Conservation (phyloP, 2,113 vertebrate species). For the Muscicapa adusta region DNA sequence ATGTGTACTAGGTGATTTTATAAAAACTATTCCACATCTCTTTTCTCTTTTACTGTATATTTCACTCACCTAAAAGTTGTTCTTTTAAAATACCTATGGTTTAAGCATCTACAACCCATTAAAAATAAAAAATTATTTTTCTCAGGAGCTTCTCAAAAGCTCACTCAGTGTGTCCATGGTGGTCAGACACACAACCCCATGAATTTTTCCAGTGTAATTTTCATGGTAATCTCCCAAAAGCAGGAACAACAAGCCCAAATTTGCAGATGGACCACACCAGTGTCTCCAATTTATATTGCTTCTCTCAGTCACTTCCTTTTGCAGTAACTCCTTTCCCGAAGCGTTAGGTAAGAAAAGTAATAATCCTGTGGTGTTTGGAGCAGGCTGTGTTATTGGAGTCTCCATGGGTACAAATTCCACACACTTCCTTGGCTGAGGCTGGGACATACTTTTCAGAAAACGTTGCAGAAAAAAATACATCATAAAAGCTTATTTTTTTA, state of each 20-base stretch:
- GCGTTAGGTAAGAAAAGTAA: neutral
- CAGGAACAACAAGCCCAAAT: neutral
- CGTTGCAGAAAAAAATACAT: neutral
- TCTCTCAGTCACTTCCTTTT: neutral
- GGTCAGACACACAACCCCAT: neutral
- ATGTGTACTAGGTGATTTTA: neutral
- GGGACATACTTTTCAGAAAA: constrained; percentile 34
- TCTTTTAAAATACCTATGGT: neutral
- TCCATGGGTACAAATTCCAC: constrained; percentile 56
- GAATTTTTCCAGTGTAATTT: neutral
- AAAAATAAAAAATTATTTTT: neutral
- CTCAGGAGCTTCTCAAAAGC: neutral
- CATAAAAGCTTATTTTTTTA: neutral
- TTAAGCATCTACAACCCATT: neutral
- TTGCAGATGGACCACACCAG: neutral
- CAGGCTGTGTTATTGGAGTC: constrained; percentile 44
- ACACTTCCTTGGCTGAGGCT: constrained; percentile 25
- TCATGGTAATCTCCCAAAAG: fast-evolving
- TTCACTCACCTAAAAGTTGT: neutral
- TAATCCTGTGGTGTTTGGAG: neutral
- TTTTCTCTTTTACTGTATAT: neutral
- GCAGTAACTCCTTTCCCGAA: neutral
- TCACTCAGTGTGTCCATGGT: fast-evolving
- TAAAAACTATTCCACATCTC: neutral
- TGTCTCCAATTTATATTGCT: neutral